Conservation (phyloP, 2,888 invertebrate genomes). For the Cephus runcator region DNA sequence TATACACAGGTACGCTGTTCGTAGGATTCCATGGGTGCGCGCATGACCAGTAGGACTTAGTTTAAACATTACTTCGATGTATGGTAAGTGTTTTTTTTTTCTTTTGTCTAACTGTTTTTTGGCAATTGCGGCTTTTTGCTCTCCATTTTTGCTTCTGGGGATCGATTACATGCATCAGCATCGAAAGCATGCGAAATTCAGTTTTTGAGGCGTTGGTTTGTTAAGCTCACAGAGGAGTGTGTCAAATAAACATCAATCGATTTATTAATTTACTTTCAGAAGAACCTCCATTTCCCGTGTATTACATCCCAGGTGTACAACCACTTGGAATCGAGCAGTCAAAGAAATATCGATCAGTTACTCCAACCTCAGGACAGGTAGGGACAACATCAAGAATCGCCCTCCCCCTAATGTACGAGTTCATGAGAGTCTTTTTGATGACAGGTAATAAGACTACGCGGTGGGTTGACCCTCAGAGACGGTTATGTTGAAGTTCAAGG, state of each 20-base stretch:
- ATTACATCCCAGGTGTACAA: constrained; percentile 48
- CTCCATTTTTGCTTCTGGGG: neutral
- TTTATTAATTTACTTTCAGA: constrained; percentile 33
- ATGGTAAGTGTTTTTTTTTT: neutral
- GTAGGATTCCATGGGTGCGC: neutral
- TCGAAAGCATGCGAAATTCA: neutral
- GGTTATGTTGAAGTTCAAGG: constrained; percentile 67
- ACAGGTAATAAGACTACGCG: constrained; percentile 54
- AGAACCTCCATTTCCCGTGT: constrained; percentile 54
- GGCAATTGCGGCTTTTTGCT: neutral
- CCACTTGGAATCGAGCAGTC: constrained; percentile 35
- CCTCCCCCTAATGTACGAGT: neutral
- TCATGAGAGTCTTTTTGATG: constrained; percentile 1
- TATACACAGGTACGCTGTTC: neutral
- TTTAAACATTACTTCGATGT: neutral
- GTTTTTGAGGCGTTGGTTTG: neutral
- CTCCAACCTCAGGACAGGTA: constrained; percentile 59
- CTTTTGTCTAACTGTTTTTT: neutral
- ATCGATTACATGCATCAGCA: neutral
- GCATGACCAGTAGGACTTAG: neutral
- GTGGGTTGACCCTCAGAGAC: constrained; percentile 52
- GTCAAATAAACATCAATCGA: neutral
- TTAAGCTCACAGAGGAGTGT: neutral
- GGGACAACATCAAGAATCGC: neutral
- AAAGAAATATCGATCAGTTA: constrained; percentile 26